phyloP scores from a whole-genome alignment of 92 coral and sea anemone species.

The Zoanthus gigantus region DNA sequence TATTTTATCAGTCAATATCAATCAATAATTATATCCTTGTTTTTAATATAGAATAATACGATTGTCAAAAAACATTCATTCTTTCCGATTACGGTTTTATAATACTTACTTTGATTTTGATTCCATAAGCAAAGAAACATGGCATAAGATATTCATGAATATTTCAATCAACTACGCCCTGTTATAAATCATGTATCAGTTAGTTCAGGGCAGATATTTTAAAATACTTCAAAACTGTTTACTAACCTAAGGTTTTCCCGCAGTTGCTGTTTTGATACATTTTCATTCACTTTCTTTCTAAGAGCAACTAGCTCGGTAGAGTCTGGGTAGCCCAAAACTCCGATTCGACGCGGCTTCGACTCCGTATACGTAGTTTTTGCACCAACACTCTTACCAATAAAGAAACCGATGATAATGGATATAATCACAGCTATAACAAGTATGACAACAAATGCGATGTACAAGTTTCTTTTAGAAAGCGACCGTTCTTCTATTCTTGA shows the following conservation, averaged over 20 bases:
- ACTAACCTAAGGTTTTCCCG: constrained; percentile 69
- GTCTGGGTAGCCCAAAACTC: too few species aligned
- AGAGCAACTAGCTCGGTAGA: constrained; percentile 39
- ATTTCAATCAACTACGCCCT: not conserved
- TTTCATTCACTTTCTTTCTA: constrained; percentile 63
- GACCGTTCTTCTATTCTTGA: not conserved
- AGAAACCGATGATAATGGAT: constrained; percentile 68
- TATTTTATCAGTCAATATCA: too few species aligned
- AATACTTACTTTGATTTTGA: too few species aligned
- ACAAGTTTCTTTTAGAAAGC: not conserved
- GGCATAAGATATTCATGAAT: not conserved
- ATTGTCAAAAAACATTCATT: too few species aligned
- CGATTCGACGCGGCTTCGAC: constrained; percentile 16
- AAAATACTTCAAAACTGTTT: not conserved
- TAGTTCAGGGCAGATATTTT: too few species aligned
- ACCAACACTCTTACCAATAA: constrained; percentile 63
- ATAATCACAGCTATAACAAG: constrained; percentile 46
- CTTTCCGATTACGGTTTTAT: too few species aligned
- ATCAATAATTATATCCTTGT: too few species aligned
- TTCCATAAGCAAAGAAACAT: too few species aligned
- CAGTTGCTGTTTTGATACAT: constrained; percentile 65
- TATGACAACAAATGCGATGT: not conserved
- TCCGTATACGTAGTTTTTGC: not conserved
- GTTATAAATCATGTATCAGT: too few species aligned
- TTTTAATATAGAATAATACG: too few species aligned